Percentiles rank a stretch among this genome's conserved stretches.
phyloP scores from a whole-genome alignment of 2,113 vertebrate genomes.

The Tapirus terrestris region DNA sequence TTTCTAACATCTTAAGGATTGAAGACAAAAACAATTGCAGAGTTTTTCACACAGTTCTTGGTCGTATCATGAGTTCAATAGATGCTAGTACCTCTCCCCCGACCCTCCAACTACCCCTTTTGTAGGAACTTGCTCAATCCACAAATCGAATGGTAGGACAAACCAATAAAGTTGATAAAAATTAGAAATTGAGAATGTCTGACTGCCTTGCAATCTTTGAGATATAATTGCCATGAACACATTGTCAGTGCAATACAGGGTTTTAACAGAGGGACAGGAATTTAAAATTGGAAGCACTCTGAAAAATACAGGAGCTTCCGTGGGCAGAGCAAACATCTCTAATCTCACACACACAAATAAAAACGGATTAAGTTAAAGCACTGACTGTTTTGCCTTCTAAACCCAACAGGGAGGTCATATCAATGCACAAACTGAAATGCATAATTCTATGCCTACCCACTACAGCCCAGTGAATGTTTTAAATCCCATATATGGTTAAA shows the following conservation, averaged over 20 bases:
- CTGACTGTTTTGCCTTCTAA: constrained; percentile 16
- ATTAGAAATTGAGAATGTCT: neutral
- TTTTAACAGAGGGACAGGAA: constrained; percentile 3
- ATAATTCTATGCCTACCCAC: neutral
- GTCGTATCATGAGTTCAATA: neutral
- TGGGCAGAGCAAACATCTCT: neutral
- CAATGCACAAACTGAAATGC: neutral
- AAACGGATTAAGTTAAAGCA: constrained; percentile 17
- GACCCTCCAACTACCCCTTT: neutral
- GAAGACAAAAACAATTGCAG: neutral
- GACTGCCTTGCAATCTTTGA: neutral
- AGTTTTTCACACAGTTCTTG: neutral
- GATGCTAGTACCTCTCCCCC: neutral
- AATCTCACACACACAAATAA: neutral
- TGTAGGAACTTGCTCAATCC: neutral
- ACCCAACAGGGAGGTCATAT: constrained; percentile 11
- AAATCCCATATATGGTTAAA: constrained; percentile 40
- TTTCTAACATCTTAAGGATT: neutral
- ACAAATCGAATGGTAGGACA: neutral
- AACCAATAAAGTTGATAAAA: neutral
- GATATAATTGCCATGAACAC: neutral
- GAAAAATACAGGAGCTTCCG: neutral
- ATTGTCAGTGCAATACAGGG: neutral
- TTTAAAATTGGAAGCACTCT: neutral
- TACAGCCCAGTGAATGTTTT: neutral